Base-by-base conservation (phyloP, 2,888 invertebrate species). In the Rhagonycha fulva region DNA sequence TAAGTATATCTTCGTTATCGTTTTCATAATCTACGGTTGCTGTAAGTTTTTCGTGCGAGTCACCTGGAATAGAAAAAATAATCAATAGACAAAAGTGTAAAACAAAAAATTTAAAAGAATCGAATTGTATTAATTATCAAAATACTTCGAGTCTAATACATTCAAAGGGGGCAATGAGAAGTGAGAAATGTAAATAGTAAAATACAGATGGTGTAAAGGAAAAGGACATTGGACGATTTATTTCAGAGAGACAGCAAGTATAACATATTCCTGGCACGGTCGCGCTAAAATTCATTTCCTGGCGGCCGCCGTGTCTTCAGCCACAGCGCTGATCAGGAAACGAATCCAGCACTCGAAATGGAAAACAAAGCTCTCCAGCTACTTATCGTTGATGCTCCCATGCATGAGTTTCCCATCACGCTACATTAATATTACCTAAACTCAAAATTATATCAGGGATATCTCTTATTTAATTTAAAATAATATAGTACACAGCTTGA, bases 271-370 rank as follows among this genome's bases (percentile, higher is more conserved):
- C 83, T 82, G 81, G 83, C 84, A 84, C 84, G 83, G 84, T 79
- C 84, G 82, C 81, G 82, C 86, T 85, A 86, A 86, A 87, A 87
- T 87, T 87, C 87, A 87, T 87, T 87, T 87, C 87, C 87, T 86
- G 86, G 83, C 83, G 83, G 83, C 82, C 84, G 83, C 83, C 84
- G 82, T 84, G 86, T 87, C 86, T 86, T 87, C 84, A 81, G 84
- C 84, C 84, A 81, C 85, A 84, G 82, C 83, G 79, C 80, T 83
- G 85, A 85, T 84, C 86, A 86, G 86, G 86, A 86, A 86, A 84
- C 86, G 84, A 84, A 85, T 84, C 84, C 84, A 80, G 84, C 84
- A 83, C 85, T 85, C 85, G 83, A 85, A 87, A 87, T 86, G 86
- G 85, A 85, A 87, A 86, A 87, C 86, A 86, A 86, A 86, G 84